phyloP scores from a whole-genome alignment of 2,888 invertebrate species.

The Drosophila basisetae region DNA sequence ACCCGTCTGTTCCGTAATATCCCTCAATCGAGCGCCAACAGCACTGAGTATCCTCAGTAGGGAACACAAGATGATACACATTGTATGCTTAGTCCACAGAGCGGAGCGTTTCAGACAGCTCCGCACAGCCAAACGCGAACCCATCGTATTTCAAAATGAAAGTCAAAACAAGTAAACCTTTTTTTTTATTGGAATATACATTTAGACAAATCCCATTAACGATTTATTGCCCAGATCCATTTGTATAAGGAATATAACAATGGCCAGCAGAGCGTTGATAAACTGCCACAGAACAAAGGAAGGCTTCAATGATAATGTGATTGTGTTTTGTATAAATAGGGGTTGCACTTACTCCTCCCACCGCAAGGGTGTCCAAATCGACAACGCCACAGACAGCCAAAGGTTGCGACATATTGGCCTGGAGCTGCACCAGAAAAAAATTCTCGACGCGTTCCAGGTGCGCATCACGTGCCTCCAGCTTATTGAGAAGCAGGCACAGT shows the following conservation, averaged over 20 bases:
- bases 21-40: conserved; percentile 24
- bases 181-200: conserved; percentile 36
- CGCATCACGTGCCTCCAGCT: conserved; percentile 51
- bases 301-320: not conserved
- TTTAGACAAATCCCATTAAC: conserved; percentile 47
- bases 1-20: conserved; percentile 66
- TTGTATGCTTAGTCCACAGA: not conserved
- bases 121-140: conserved; percentile 9
- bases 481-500: conserved; percentile 66
- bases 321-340: not conserved
- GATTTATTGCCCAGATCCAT: conserved; percentile 77
- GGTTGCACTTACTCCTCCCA: conserved; percentile 76
- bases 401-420: conserved; percentile 39
- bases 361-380: conserved; percentile 75
- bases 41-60: not conserved
- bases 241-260: conserved; percentile 82
- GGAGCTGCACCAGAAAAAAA: conserved; percentile 76
- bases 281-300: conserved; percentile 64
- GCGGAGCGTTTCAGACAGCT: conserved; percentile 4
- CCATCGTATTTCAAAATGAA: conserved; percentile 23
- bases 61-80: not conserved
- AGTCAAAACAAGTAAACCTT: not conserved
- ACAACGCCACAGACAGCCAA: conserved; percentile 74
- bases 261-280: conserved; percentile 70
- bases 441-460: conserved; percentile 70